A percentile compares a stretch with the other conserved stretches of the same genome.
These are phyloP conservation scores for Blennius ocellaris DNA, from an alignment of 2,113 vertebrate species.

Conservation along the genomic window DNA sequence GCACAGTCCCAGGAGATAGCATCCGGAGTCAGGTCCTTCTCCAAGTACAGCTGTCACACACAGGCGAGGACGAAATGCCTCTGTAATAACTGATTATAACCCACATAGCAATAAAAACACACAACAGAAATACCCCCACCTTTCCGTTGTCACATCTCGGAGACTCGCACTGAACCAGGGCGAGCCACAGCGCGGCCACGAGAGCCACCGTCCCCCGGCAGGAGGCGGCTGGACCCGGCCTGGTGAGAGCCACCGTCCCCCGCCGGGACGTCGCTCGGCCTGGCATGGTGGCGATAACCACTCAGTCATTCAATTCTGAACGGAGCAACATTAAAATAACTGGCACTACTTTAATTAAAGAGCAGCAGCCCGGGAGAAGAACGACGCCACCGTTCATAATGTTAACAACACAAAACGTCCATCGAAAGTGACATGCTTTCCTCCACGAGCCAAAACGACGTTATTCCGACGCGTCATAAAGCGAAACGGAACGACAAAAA, in stretches of 20 bases:
- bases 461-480: too few species aligned
- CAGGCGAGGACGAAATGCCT: background rate
- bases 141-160: conserved; percentile 72
- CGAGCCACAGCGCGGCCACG: conserved; percentile 62
- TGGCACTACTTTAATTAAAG: conserved; percentile 1
- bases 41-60: conserved; percentile 51
- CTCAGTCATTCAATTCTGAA: background rate
- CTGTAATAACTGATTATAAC: too few species aligned
- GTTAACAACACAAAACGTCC: background rate
- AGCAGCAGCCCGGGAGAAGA: background rate
- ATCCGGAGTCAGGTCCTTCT: conserved; percentile 54
- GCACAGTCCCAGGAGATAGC: conserved; percentile 39
- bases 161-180: conserved; percentile 8
- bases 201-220: conserved; percentile 26
- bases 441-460: too few species aligned
- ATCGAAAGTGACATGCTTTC: background rate
- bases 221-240: background rate
- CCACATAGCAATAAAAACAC: too few species aligned
- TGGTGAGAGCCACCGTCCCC: too few species aligned
- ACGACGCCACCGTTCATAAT: background rate
- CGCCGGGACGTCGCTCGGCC: background rate
- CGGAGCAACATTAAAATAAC: background rate
- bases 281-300: conserved; percentile 29
- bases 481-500: too few species aligned
- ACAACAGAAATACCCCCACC: conserved; percentile 14